A percentile compares a stretch with the other conserved stretches of the same genome.
phyloP scores from a whole-genome alignment of 2,113 vertebrate species.

The Scomber colias region DNA sequence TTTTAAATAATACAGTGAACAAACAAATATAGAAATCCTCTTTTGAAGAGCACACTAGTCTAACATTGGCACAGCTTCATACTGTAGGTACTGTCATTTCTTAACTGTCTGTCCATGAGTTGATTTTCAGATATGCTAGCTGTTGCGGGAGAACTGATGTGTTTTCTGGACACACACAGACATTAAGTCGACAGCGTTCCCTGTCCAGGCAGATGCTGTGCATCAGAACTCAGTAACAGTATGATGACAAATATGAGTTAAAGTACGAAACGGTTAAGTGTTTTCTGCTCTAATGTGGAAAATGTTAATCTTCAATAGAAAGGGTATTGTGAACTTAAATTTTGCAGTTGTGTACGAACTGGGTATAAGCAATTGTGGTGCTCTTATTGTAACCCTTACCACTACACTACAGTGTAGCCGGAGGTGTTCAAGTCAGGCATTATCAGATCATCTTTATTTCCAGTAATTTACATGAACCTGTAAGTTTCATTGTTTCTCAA shows the following conservation, averaged over 20 bases:
- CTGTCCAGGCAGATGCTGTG: constrained; percentile 1
- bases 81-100: neutral
- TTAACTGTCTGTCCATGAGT: constrained; percentile 20
- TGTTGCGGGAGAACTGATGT: constrained; percentile 28
- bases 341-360: constrained; percentile 22
- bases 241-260: constrained; percentile 20
- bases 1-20: constrained; percentile 6
- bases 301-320: constrained; percentile 23
- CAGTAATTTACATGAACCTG: constrained; percentile 8
- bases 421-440: constrained; percentile 23
- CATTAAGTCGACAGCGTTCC: constrained; percentile 16
- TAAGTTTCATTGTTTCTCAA: constrained; percentile 13
- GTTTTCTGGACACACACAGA: constrained; percentile 23
- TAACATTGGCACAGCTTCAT: constrained; percentile 32
- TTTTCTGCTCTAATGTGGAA: constrained; percentile 37
- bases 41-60: constrained; percentile 48
- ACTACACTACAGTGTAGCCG: constrained; percentile 29
- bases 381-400: constrained; percentile 28
- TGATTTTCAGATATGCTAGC: constrained; percentile 26
- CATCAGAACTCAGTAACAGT: constrained; percentile 5
- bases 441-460: constrained; percentile 30
- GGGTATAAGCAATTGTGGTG: constrained; percentile 26
- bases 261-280: constrained; percentile 35
- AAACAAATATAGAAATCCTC: constrained; percentile 20
- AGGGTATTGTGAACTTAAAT: constrained; percentile 45